Base-by-base conservation (phyloP, 2,888 invertebrate species). In the Noctua janthina region DNA sequence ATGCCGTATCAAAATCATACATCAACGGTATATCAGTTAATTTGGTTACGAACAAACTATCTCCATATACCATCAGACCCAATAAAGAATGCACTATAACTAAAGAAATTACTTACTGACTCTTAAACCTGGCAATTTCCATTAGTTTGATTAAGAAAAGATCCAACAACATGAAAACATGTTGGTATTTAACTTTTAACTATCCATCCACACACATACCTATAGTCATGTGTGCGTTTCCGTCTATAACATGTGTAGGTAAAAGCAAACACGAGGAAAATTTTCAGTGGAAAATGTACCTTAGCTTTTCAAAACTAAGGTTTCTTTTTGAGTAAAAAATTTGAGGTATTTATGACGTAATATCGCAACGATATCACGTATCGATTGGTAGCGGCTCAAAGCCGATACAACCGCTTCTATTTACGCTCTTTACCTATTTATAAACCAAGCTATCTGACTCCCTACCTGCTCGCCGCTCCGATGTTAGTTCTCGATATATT, bases 371-470 rank as follows among this genome's bases (percentile, higher is more conserved):
- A 84, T 90, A 90, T 90, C 88, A 84, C 83, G 94, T 96, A 97
- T 97, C 95, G 96, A 97, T 97, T 96, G 95, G 96, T 94, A 93
- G 96, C 92, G 92, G 93, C 93, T 93, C 93, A 91, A 92, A 93
- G 95, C 93, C 95, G 94, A 96, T 96, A 96, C 96, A 96, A 95
- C 94, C 93, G 94, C 92, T 94, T 94, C 95, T 96, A 96, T 96
- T 96, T 96, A 96, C 95, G 95, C 95, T 96, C 94, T 94, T 96
- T 96, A 96, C 96, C 96, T 96, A 96, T 97, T 96, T 97, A 96
- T 97, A 96, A 95, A 94, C 92, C 93, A 92, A 93, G 92, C 92
- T 94, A 95, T 95, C 94, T 91, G 91, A 92, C 93, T 94, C 92
- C 93, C 95, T 96, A 96, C 96, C 96, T 96, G 95, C 92, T 91